Evolutionary conservation across 2,113 vertebrate species (phyloP), one percentile per base, ranked within the genome.

Genomic region (Oncorhynchus nerka): DNA sequence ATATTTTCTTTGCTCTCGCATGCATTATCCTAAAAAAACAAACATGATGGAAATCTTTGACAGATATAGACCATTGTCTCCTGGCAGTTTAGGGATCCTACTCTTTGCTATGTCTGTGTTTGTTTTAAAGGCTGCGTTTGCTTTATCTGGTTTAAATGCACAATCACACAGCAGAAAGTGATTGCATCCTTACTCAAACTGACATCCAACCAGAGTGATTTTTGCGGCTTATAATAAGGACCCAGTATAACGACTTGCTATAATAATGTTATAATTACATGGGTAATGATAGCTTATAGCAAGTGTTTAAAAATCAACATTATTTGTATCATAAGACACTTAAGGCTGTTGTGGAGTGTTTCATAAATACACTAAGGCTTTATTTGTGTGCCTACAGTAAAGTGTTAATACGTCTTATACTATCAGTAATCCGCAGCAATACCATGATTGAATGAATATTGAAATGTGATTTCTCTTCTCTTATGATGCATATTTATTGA

Each of bases 11-110:
- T 92, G 89, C 89, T 86, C 85, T 73, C 80, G 78, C 88, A 92
- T 85, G 88, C 91, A 91, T 92, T 90, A 90, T 93, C 90, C 91
- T 89, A 88, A 86, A 76, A 92, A 93, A 93, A 34, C 91, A 94
- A 93, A 94, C 90, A 92, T 24, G 77, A 83, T 84, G 86, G 92
- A 92, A 94, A 94, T 92, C 83, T 89, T 89, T 89, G 83, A 88
- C 84, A 86, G 86, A 93, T 88, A 82, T 87, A 83, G 75, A 79
- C 81, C 86, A 91, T 93, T 93, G 92, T 93, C 73, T 84, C 75
- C 76, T 81, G 67, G 13, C 26, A 2, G 22, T 55, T 11, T 49
- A 39, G 79, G 77, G 13, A 19, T 51, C 45, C 69, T 32, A 8
- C 26, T 67, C 39, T 9, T 20, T 28, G 6, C 20, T 49, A 39